phyloP scores from a whole-genome alignment of 2,797 vertebrate species.

The Lepus townsendii region DNA sequence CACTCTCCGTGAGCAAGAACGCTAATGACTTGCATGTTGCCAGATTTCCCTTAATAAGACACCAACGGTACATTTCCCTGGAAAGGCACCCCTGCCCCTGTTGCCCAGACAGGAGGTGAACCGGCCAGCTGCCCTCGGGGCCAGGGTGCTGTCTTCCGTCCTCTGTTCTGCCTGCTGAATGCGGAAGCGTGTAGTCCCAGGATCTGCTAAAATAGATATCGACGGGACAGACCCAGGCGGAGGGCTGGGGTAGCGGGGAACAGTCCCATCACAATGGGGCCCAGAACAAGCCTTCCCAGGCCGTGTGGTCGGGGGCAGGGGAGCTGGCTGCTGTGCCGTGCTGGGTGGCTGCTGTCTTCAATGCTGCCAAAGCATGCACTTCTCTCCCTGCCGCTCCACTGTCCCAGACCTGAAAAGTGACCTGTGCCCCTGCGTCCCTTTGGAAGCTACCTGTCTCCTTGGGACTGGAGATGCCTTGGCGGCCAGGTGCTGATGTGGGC shows the following conservation, averaged over 20 bases:
- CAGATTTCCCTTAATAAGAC: background rate
- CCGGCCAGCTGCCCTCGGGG: background rate
- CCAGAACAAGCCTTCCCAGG: background rate
- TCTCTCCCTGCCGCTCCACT: background rate
- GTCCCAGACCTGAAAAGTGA: background rate
- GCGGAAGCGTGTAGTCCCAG: background rate
- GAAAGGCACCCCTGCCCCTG: background rate
- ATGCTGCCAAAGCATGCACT: background rate
- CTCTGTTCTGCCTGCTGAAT: background rate
- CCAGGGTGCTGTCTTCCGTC: background rate
- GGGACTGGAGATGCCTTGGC: background rate
- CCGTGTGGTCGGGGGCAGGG: rapidly evolving
- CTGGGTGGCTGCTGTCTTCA: background rate
- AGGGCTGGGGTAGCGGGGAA: background rate
- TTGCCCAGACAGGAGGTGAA: rapidly evolving
- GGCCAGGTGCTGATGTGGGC: background rate
- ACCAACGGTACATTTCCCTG: background rate
- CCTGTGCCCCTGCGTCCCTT: background rate
- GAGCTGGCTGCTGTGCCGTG: background rate
- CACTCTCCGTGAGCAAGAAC: background rate
- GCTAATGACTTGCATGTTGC: background rate
- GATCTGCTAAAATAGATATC: background rate
- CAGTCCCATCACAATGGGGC: too few species aligned
- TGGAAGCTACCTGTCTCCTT: background rate
- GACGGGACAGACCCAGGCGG: background rate